Percentiles rank a stretch among this genome's conserved stretches.
phyloP scores from a whole-genome alignment of 2,113 vertebrate species.

The Meles meles region DNA sequence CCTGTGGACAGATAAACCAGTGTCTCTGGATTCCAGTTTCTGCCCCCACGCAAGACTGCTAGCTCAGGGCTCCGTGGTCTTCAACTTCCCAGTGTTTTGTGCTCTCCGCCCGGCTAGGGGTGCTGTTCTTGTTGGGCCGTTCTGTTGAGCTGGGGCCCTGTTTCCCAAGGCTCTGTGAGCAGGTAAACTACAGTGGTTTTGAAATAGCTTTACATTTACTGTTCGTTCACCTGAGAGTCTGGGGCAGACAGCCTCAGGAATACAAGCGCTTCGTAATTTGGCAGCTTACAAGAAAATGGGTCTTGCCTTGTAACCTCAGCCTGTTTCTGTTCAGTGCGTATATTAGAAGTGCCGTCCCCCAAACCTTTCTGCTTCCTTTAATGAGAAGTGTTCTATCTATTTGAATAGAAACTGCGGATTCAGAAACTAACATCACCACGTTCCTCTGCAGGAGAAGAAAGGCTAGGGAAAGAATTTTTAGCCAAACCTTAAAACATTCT shows the following conservation, averaged over 20 bases:
- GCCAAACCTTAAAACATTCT: background rate
- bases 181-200: accelerated
- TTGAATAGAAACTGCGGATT: background rate
- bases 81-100: accelerated
- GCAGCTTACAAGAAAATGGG: background rate
- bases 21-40: background rate
- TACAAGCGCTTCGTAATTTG: background rate
- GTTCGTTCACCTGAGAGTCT: background rate
- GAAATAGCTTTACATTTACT: background rate
- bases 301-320: background rate
- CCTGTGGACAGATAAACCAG: accelerated
- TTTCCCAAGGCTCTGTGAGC: background rate
- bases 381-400: accelerated
- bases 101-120: accelerated
- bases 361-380: background rate
- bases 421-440: accelerated
- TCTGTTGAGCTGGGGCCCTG: background rate
- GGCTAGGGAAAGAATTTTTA: background rate
- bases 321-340: accelerated
- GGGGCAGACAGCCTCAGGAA: background rate
- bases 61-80: too few relatives aligned
- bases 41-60: accelerated
- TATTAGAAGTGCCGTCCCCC: background rate
- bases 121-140: background rate
- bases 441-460: background rate